Conservation (phyloP, 2,888 invertebrate species). For the Galerucella calmariensis region DNA sequence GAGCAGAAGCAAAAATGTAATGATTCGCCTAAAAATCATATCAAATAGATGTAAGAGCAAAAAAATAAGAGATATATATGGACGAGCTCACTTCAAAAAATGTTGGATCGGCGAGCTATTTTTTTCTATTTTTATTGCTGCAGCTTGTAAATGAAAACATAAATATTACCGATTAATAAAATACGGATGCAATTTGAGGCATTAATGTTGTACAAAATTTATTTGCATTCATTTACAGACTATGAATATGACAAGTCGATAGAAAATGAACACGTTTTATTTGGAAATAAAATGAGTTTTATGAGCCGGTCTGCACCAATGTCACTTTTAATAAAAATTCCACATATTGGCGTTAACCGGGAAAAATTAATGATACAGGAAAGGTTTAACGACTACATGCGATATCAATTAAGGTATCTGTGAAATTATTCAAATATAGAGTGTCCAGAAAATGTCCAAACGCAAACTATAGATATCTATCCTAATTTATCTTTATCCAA, state of each 20-base stretch:
- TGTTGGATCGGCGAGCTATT: no score
- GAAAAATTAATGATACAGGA: neutral
- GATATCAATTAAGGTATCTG: neutral
- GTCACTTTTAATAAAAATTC: slow-evolving; percentile 51
- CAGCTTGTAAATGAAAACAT: slow-evolving; percentile 7
- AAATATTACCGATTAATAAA: slow-evolving; percentile 20
- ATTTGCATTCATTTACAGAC: slow-evolving; percentile 50
- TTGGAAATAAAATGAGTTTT: slow-evolving; percentile 50
- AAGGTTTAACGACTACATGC: neutral
- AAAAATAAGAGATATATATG: no score
- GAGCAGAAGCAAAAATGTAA: no score
- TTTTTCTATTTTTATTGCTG: neutral
- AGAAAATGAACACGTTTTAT: slow-evolving; percentile 46
- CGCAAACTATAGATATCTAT: no score
- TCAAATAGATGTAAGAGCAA: no score
- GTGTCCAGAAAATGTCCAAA: no score
- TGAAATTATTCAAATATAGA: neutral
- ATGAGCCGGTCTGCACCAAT: slow-evolving; percentile 42
- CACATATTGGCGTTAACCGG: slow-evolving; percentile 35
- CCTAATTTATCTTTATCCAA: no score
- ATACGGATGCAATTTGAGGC: slow-evolving; percentile 23
- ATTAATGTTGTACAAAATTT: slow-evolving; percentile 46
- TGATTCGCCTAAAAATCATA: no score
- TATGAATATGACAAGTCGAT: slow-evolving; percentile 49
- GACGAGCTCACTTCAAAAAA: no score